phyloP scores from a whole-genome alignment of 2,797 vertebrate species.

The Australoheros facetus region DNA sequence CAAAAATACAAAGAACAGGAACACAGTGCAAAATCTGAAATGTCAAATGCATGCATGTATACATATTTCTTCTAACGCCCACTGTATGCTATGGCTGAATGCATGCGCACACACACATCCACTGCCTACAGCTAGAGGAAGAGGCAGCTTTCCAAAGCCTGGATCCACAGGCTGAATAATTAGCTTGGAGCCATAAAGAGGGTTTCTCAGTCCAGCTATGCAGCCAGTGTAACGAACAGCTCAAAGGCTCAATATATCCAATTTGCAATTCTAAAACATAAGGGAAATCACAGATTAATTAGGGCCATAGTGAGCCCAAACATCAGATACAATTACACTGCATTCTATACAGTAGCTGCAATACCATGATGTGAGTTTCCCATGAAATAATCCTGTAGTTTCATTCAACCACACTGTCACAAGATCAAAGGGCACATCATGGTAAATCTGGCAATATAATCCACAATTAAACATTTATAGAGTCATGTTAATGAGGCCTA shows the following conservation, averaged over 20 bases:
- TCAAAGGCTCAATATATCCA: conserved; percentile 65
- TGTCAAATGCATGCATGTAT: conserved; percentile 39
- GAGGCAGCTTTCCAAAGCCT: conserved; percentile 65
- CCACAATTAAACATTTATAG: conserved; percentile 49
- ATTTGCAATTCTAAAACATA: conserved; percentile 71
- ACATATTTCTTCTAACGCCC: conserved; percentile 19
- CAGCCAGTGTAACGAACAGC: conserved; percentile 60
- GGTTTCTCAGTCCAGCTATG: conserved; percentile 53
- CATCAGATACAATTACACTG: conserved; percentile 56
- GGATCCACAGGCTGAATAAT: conserved; percentile 68
- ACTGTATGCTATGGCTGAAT: conserved; percentile 13
- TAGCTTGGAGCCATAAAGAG: conserved; percentile 65
- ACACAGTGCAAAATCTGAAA: conserved; percentile 15
- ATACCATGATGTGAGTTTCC: neutral
- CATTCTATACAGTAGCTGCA: conserved; percentile 7
- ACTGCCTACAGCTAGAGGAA: conserved; percentile 41
- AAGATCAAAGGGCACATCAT: conserved; percentile 48
- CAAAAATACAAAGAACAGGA: conserved; percentile 28
- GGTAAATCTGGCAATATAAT: conserved; percentile 34
- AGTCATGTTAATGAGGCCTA: conserved; percentile 44
- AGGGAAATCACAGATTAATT: conserved; percentile 71
- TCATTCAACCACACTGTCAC: conserved; percentile 20
- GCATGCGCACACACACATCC: conserved; percentile 25
- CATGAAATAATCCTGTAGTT: conserved; percentile 16
- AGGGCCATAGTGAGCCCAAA: conserved; percentile 44